phyloP scores from a whole-genome alignment of 92 coral and sea anemone genomes.

The Heliopora coerulea region DNA sequence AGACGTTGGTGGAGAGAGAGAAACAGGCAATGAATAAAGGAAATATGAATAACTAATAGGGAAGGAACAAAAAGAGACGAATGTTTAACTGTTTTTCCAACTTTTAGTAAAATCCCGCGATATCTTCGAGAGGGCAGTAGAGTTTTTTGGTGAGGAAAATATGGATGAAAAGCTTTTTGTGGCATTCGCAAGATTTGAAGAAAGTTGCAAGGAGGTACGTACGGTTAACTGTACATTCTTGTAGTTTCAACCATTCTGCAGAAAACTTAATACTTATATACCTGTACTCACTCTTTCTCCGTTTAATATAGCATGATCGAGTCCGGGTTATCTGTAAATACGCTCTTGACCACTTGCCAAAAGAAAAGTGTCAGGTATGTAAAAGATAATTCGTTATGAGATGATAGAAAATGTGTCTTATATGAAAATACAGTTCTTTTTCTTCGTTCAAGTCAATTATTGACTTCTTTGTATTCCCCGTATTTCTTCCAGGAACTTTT shows the following conservation, averaged over 20 bases:
- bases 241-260: too few relatives aligned
- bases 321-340: slow-evolving; percentile 96
- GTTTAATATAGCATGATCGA: slow-evolving; percentile 76
- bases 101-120: slow-evolving; percentile 55
- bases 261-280: too few relatives aligned
- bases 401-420: too few relatives aligned
- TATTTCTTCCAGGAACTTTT: slow-evolving; percentile 67
- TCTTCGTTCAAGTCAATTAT: too few relatives aligned
- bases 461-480: too few relatives aligned
- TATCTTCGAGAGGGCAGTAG: slow-evolving; percentile 93
- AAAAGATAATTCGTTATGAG: not conserved
- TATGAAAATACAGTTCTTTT: too few relatives aligned
- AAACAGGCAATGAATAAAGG: not conserved
- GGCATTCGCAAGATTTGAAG: slow-evolving; percentile 95
- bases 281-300: too few relatives aligned
- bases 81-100: not conserved
- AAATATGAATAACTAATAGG: not conserved
- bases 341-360: slow-evolving; percentile 88
- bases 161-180: slow-evolving; percentile 91
- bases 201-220: slow-evolving; percentile 86
- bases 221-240: not conserved
- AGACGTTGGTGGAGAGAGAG: not conserved
- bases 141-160: slow-evolving; percentile 95
- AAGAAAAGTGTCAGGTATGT: slow-evolving; percentile 91
- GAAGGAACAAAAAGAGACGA: not conserved